Percentiles rank a stretch among this genome's conserved stretches.
Evolutionary conservation across 2,797 vertebrate genomes (phyloP).

Genomic region (Urocyon cinereoargenteus): DNA sequence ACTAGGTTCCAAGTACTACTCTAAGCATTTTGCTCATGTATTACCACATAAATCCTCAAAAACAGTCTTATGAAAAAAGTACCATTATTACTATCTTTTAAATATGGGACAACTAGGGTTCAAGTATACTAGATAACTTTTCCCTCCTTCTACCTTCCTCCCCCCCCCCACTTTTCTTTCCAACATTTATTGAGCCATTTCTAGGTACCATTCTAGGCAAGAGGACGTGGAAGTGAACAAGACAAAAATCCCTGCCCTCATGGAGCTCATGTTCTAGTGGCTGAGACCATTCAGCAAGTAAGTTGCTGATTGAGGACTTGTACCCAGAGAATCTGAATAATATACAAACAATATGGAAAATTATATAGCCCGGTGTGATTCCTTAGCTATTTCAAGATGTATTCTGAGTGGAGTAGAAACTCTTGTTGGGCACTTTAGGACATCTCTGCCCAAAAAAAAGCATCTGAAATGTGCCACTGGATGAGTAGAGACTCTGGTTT

Average conservation of each 20-base stretch:
- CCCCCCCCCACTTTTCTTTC: background rate
- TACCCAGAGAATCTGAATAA: background rate
- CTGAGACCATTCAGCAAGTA: background rate
- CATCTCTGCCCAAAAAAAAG: background rate
- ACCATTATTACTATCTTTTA: background rate
- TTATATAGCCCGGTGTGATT: too few relatives aligned
- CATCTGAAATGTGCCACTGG: background rate
- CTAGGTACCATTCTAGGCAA: constrained; percentile 64
- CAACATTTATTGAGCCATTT: constrained; percentile 34
- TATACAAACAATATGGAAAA: background rate
- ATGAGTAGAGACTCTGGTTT: background rate
- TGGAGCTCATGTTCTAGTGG: background rate
- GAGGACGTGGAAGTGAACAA: background rate
- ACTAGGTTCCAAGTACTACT: too few relatives aligned
- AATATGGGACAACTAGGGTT: background rate
- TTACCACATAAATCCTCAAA: background rate
- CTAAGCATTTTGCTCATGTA: background rate
- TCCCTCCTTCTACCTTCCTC: background rate
- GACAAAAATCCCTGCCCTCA: background rate
- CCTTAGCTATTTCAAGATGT: background rate
- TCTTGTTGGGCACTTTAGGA: background rate
- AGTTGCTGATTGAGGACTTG: background rate
- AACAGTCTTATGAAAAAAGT: background rate
- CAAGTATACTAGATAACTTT: background rate
- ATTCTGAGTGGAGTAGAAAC: background rate